These are phyloP conservation scores for Latrodectus elegans DNA, from an alignment of 2,888 invertebrate genomes.

Conservation along the genomic window DNA sequence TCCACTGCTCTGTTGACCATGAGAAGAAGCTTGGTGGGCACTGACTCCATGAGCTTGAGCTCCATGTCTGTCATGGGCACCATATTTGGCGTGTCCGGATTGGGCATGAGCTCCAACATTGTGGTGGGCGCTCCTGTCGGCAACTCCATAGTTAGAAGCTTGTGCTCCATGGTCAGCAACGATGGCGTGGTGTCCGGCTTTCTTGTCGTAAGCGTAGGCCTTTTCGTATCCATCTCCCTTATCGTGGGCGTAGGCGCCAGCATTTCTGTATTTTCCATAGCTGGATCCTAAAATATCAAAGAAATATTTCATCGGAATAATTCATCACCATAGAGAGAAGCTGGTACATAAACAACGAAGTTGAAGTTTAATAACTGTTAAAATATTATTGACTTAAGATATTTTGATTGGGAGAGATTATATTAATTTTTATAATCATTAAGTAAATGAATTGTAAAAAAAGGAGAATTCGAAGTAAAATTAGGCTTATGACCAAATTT, in stretches of 20 bases:
- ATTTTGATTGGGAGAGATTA: too few relatives aligned
- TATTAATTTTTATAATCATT: too few relatives aligned
- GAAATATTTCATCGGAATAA: too few relatives aligned
- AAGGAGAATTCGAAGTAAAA: too few relatives aligned
- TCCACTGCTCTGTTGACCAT: conserved; percentile 47
- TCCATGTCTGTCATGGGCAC: conserved; percentile 59
- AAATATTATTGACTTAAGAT: too few relatives aligned
- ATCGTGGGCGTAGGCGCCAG: conserved; percentile 62
- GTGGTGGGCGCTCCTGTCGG: conserved; percentile 59
- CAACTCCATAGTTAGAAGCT: conserved; percentile 34
- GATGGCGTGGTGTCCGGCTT: conserved; percentile 59
- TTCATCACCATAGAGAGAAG: too few relatives aligned
- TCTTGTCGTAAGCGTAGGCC: conserved; percentile 67
- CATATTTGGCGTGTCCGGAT: conserved; percentile 40
- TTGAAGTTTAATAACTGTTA: too few relatives aligned
- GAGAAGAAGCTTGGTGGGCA: conserved; percentile 41
- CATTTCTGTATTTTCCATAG: conserved; percentile 56
- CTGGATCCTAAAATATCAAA: conserved; percentile 22
- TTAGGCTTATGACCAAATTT: too few relatives aligned
- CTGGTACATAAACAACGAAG: too few relatives aligned
- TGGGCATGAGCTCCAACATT: conserved; percentile 52
- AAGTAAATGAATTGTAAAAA: too few relatives aligned
- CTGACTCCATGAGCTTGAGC: conserved; percentile 48
- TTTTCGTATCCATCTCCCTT: conserved; percentile 66
- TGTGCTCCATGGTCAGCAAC: conserved; percentile 51